Evolutionary conservation across 1,140 invertebrate genomes (phyloP).

Genomic region (Caenorhabditis remanei): DNA sequence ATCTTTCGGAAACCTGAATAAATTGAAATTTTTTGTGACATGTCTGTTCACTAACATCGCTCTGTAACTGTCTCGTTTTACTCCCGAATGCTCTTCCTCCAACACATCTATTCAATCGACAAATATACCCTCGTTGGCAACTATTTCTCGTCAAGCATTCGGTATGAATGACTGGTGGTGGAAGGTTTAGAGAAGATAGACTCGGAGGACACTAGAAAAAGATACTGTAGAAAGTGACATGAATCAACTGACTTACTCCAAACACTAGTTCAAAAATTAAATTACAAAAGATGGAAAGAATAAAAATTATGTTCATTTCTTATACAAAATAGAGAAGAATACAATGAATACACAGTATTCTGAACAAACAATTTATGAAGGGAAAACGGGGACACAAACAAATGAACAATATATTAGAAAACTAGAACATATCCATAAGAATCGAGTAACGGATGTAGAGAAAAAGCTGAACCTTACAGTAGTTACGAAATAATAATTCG

Average conservation of each 20-base stretch:
- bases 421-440: not conserved
- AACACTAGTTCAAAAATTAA: too few relatives aligned
- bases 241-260: too few relatives aligned
- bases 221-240: not conserved
- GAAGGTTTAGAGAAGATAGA: slow-evolving; percentile 21
- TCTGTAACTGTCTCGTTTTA: not conserved
- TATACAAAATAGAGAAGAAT: not conserved
- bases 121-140: slow-evolving; percentile 21
- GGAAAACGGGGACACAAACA: slow-evolving; percentile 19
- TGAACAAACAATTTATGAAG: not conserved
- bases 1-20: not conserved
- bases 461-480: not conserved
- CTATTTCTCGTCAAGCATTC: slow-evolving; percentile 42
- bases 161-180: slow-evolving; percentile 25
- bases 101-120: slow-evolving; percentile 46
- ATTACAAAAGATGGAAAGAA: not conserved
- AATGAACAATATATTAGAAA: slow-evolving; percentile 14
- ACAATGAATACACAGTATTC: not conserved
- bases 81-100: slow-evolving; percentile 24
- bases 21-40: not conserved
- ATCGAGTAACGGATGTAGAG: not conserved
- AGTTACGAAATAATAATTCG: not conserved
- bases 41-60: not conserved
- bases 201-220: slow-evolving; percentile 21
- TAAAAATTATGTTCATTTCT: not conserved